Evolutionary conservation across 2,888 invertebrate genomes (phyloP), one percentile per base, ranked within the genome.

Genomic region (Ophraella communa): DNA sequence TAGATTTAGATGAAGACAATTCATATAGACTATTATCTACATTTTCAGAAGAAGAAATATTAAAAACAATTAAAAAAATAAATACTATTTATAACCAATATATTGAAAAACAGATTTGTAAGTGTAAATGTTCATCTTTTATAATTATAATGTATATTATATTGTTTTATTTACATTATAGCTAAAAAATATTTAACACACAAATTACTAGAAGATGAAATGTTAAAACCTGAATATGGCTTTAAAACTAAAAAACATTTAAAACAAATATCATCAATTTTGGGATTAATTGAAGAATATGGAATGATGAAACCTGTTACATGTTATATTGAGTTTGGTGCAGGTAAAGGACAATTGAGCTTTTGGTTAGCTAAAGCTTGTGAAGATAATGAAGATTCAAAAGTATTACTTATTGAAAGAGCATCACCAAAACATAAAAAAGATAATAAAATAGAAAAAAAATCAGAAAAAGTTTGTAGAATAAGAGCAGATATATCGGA

Each of bases 311-410:
- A 74, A 10, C 83, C 88, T 8, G 78, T 85, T 20, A 90, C 91
- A 0, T 91, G 92, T 80, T 95, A 88, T 73, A 87, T 95, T 63
- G 96, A 96, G 80, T 90, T 95, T 77, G 95, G 95, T 0, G 95
- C 95, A 10, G 95, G 95, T n/a, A 93, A 92, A 86, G 91, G 94
- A 0, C 90, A 91, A 72, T 79, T 95, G 54, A 91, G 93, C 8
- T 94, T 88, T 80, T 93, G 92, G 88, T 80, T 92, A 59, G 89
- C 90, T 18, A 84, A 85, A 69, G 86, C 89, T 42, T 85, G 90
- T 72, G 75, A 83, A 17, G 76, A 75, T 42, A 68, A 77, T 72
- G 76, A 81, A 51, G 84, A 74, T 14, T 74, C 85, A 17, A 85
- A 88, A 66, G 89, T 92, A 72, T 77, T 95, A 66, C 83, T 93